phyloP scores from a whole-genome alignment of 2,888 invertebrate species.

The Anagyrus pseudococci region DNA sequence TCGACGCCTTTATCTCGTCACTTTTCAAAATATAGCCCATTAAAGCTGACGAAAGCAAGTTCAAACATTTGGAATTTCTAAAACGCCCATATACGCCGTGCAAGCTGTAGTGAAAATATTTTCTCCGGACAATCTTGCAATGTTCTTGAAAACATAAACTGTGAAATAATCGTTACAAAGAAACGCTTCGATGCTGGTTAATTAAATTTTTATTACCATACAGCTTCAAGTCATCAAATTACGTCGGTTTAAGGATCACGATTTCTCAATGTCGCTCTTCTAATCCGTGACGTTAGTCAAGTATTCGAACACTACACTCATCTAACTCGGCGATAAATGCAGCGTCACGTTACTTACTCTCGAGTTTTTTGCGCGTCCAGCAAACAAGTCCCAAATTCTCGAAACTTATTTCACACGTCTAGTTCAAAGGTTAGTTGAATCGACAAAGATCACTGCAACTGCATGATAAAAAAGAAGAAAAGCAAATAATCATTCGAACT shows the following conservation, averaged over 20 bases:
- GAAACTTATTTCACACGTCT: too few relatives aligned
- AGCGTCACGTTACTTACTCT: conserved; percentile 17
- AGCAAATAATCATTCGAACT: too few relatives aligned
- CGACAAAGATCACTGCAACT: too few relatives aligned
- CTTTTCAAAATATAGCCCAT: too few relatives aligned
- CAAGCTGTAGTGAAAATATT: too few relatives aligned
- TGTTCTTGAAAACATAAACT: neutral
- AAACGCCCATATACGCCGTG: too few relatives aligned
- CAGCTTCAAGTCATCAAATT: neutral
- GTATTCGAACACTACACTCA: neutral
- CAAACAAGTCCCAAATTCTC: neutral
- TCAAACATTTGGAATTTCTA: too few relatives aligned
- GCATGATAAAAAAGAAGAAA: too few relatives aligned
- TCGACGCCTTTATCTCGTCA: too few relatives aligned
- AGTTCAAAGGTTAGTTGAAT: neutral
- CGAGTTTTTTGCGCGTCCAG: neutral
- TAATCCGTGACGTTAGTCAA: neutral
- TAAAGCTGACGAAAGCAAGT: too few relatives aligned
- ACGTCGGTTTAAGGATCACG: neutral
- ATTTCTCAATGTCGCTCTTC: neutral
- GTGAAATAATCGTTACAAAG: neutral
- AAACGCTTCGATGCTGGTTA: neutral
- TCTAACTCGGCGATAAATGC: conserved; percentile 16
- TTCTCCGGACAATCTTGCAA: too few relatives aligned
- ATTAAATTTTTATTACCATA: neutral